Percentiles rank a stretch among this genome's conserved stretches.
phyloP scores from a whole-genome alignment of 2,113 vertebrate species.

The Lucifuga dentata region DNA sequence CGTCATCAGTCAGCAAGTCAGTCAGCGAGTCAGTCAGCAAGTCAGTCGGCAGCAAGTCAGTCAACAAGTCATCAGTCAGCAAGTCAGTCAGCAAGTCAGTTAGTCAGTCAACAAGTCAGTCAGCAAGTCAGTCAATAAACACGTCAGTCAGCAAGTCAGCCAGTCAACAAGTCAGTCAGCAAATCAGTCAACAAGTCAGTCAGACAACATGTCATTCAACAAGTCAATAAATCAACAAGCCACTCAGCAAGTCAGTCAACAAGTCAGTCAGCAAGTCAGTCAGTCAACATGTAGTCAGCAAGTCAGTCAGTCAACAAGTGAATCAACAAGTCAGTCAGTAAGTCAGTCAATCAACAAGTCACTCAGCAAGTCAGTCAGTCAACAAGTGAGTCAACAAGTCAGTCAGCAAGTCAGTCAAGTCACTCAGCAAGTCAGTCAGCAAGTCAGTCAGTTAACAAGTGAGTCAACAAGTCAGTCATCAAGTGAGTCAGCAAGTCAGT shows the following conservation, averaged over 20 bases:
- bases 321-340: not conserved
- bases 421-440: not conserved
- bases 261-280: not conserved
- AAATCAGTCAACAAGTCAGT: not conserved
- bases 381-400: not conserved
- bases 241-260: not conserved
- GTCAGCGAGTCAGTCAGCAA: conserved; percentile 18
- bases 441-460: not conserved
- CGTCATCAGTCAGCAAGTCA: conserved; percentile 7
- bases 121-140: not conserved
- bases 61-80: conserved; percentile 31
- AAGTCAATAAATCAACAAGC: conserved; percentile 6
- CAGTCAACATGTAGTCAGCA: not conserved
- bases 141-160: conserved; percentile 29
- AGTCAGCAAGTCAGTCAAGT: not conserved
- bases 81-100: not conserved
- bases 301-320: conserved; percentile 3
- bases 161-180: no score
- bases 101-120: conserved; percentile 6
- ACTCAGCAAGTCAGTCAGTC: not conserved
- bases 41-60: conserved; percentile 49
- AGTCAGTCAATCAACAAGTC: not conserved
- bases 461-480: not conserved
- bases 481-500: conserved; percentile 12
- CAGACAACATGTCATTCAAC: not conserved